Conservation (phyloP, 2,113 vertebrate genomes). For the Tragelaphus imberbis region DNA sequence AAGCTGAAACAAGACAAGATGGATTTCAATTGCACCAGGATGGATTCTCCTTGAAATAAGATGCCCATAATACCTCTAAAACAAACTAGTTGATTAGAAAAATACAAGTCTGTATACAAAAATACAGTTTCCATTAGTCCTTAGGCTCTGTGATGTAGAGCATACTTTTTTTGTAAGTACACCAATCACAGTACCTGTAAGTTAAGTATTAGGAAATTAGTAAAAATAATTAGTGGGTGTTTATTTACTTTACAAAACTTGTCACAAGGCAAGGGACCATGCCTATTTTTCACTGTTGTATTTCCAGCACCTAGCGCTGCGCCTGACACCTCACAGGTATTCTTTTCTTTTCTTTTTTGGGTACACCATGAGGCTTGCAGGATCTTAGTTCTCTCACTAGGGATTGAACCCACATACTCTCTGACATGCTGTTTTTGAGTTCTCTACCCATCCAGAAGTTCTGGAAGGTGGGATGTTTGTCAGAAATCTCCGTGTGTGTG, state of each 20-base stretch:
- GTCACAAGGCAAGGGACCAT: not conserved
- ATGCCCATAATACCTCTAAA: not conserved
- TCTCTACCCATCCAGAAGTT: not conserved
- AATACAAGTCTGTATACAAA: not conserved
- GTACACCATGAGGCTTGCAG: not conserved
- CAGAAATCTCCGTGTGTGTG: not conserved
- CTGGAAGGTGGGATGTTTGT: not conserved
- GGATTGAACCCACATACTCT: not conserved
- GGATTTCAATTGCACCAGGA: conserved; percentile 10
- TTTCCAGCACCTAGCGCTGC: not conserved
- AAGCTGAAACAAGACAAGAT: conserved; percentile 1
- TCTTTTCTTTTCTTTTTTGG: not conserved
- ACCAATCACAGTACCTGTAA: not conserved
- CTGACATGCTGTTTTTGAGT: not conserved
- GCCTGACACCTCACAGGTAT: not conserved
- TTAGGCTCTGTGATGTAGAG: not conserved
- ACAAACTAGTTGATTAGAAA: conserved; percentile 9
- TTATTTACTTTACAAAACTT: not conserved
- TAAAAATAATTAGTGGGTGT: not conserved
- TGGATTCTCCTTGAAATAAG: conserved; percentile 23
- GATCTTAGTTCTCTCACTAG: not conserved
- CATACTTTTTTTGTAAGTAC: not conserved
- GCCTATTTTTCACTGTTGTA: not conserved
- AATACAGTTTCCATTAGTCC: not conserved
- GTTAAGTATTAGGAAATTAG: conserved; percentile 1